Evolutionary conservation across 1,140 invertebrate genomes (phyloP), one percentile per base, ranked within the genome.

Genomic region (Drosophila miranda): DNA sequence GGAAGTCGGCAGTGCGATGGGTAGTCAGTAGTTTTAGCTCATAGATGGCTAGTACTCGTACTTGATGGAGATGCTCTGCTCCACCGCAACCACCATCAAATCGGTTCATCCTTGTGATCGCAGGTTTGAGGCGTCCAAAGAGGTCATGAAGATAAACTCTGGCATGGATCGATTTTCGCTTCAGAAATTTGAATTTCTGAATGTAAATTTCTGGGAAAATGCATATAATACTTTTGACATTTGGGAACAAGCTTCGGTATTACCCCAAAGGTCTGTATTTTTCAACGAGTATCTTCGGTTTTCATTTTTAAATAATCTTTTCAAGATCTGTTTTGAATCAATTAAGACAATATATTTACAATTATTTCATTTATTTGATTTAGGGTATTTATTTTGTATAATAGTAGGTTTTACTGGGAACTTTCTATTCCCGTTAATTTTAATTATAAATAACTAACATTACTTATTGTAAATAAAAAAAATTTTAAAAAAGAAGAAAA

Each of bases 1-100:
- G 98, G 91, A 99, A 99, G 91, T 99, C 99, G 0, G 98, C 98
- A 1, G 99, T 96, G 88, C 97, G 93, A 91, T 99, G 99, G 92
- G 98, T 97, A 13, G 98, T 97, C 5, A 99, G 91, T 4, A 99
- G 92, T 93, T 99, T 99, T 21, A 99, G 92, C 91, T 99, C 98
- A 92, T 99, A 99, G 0, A 97, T 95, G 66, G 97, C 96, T 58
- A 26, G 3, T 0, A 5, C 0, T 98, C 98, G 92, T 99, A 96
- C 92, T 96, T 95, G n/a, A 93, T 94, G 41, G 95, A 95, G 67
- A 99, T 98, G 78, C 97, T 97, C 94, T 96, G 98, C 92, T 98
- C 96, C 21, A 97, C 97, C 64, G 98, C 98, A 76, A 99, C 98
- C 94, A 99, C 98, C 28, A 99, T 95, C 91, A 99, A 5, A 54